Evolutionary conservation across 2,113 vertebrate species (phyloP), one percentile per base, ranked within the genome.

Genomic region (Bos indicus): DNA sequence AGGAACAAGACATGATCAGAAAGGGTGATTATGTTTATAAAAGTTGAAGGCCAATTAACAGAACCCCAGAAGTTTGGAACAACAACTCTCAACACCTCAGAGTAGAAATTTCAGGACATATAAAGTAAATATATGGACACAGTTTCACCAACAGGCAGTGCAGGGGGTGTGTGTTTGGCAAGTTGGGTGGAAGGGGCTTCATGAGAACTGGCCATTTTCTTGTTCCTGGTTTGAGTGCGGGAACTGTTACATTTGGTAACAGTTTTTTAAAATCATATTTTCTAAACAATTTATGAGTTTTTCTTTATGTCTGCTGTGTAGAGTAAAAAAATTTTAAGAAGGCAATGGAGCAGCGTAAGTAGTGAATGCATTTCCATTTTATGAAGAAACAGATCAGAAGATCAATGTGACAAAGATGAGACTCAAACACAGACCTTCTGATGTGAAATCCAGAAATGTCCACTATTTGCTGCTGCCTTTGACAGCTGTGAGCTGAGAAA

Each of bases 361-460:
- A 43, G 64, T 80, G 40, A 90, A 30, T 46, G 13, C 5, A 13
- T 89, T 89, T 85, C 40, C 51, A 89, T 48, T 89, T 95, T 28
- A 92, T 33, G 60, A 94, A 91, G 74, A 96, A 91, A 88, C 4
- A n/a, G 36, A 83, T 23, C 48, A 15, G 56, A 80, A 52, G 51
- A 78, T 48, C 40, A 84, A 19, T 48, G 56, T 48, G 62, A 77
- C 36, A 85, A 62, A 77, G 26, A n/a, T 14, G 54, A 93, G 77
- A 56, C 78, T 92, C 52, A 54, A 77, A 88, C 5, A 15, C 30
- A 91, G 30, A n/a, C 13, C 33, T 57, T 84, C 62, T 59, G 64
- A 57, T 78, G 7, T 17, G 64, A 92, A 85, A 90, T 89, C 21
- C 64, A 93, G 85, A 13, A 92, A 90, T 85, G 80, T 80, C 78